Evolutionary conservation across 2,888 invertebrate species (phyloP), one percentile per base, ranked within the genome.

Genomic region (Ophonus ardosiacus): DNA sequence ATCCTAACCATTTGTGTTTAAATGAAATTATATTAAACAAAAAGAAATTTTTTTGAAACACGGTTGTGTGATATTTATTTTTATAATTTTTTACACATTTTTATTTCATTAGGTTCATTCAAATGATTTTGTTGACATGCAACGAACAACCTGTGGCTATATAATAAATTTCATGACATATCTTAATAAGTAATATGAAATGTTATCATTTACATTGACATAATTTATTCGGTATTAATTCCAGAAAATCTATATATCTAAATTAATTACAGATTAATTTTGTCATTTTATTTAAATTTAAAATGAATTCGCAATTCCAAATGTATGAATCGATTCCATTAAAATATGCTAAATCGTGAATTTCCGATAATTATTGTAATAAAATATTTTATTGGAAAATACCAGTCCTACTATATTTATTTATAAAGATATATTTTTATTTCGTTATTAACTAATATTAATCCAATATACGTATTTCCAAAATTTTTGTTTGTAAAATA

Each of bases 41-140:
- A 59, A 59, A 7, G 2, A 59, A 59, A 7, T 15, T 13, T 59
- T 15, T 7, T 7, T 40, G 40, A 61, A 61, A 61, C 8, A 61
- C 4, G 8, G 18, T 61, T 61, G 6, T 18, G 24, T 68, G 63
- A 21, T 63, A 38, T 38, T 68, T 68, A 15, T 68, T 68, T 68
- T 68, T 15, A 65, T 68, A 38, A 68, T 68, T 68, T 68, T 63
- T 68, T 68, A 13, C 40, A 68, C 63, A 63, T 21, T 38, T 68
- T 21, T 68, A 68, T 68, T 43, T 74, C 43, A 74, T 74, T 74
- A 74, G 40, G 18, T 74, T 43, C 71, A 74, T 68, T 68, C 68
- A 68, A 68, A 79, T 61, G 79, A 61, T 79, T 79, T 79, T 79
- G 79, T 79, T 59, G 79, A 82, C 82, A 82, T 82, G 68, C 82